phyloP scores from a whole-genome alignment of 2,113 vertebrate species.

The Mus spicilegus region DNA sequence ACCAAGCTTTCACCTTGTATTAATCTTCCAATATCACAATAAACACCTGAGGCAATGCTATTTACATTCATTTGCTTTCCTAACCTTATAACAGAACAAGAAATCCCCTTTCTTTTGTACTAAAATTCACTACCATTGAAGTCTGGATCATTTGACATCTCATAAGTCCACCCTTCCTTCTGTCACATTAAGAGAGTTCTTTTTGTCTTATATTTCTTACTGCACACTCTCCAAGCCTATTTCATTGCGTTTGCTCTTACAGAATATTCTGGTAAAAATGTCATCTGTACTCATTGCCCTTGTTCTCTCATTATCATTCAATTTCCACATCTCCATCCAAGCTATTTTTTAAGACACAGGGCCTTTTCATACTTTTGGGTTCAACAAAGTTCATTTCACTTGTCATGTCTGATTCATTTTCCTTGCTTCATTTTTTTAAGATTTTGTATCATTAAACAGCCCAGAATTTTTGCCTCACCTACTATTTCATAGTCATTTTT shows the following conservation, averaged over 20 bases:
- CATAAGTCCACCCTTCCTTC: not conserved
- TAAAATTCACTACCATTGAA: not conserved
- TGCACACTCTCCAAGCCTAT: not conserved
- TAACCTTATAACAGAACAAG: not conserved
- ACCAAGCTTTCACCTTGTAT: not conserved
- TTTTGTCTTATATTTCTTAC: not conserved
- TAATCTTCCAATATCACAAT: not conserved
- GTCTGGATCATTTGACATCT: not conserved
- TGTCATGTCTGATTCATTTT: not conserved
- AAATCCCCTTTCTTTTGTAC: accelerated
- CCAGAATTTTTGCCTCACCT: not conserved
- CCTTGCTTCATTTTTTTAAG: not conserved
- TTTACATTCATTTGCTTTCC: not conserved
- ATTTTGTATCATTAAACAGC: not conserved
- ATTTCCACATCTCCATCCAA: not conserved
- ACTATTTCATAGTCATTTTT: not conserved
- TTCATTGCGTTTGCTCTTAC: not conserved
- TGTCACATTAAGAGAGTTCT: not conserved
- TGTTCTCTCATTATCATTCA: not conserved
- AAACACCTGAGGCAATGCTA: not conserved
- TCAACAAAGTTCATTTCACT: not conserved
- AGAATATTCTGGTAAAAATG: not conserved
- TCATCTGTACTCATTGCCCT: not conserved
- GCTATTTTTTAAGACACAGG: not conserved
- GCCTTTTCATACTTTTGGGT: not conserved